Conservation (phyloP, 2,888 invertebrate species). For the Ypsolopha scabrella region DNA sequence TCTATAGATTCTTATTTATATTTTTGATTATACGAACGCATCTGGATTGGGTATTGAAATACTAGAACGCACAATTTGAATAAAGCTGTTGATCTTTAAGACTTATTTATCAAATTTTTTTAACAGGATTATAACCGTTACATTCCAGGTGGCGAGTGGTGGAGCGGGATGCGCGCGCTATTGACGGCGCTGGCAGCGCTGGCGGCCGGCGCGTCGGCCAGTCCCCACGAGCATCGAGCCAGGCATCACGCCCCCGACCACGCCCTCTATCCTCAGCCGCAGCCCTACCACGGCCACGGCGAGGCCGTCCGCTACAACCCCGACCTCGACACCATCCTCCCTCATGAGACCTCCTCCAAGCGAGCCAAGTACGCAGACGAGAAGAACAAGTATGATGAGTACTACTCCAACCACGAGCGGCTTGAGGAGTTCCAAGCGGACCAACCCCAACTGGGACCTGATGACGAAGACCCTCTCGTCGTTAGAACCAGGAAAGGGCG, state of each 20-base stretch:
- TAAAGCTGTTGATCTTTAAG: too few relatives aligned
- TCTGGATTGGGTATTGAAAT: too few relatives aligned
- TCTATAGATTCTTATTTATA: too few relatives aligned
- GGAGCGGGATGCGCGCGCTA: constrained; percentile 64
- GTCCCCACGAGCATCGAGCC: constrained; percentile 64
- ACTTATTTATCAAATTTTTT: too few relatives aligned
- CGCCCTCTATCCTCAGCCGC: constrained; percentile 37
- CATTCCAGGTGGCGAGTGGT: constrained; percentile 54
- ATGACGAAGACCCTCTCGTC: constrained; percentile 77
- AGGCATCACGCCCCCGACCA: constrained; percentile 62
- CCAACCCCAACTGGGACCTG: constrained; percentile 55
- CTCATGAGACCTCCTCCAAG: constrained; percentile 50
- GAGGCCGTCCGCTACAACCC: constrained; percentile 68
- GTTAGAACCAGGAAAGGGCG: constrained; percentile 83
- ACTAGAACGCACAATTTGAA: too few relatives aligned
- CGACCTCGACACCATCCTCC: constrained; percentile 64
- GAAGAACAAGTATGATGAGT: constrained; percentile 29
- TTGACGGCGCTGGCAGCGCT: constrained; percentile 61
- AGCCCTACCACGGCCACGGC: constrained; percentile 66
- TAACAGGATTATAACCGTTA: not conserved
- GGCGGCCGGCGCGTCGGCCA: constrained; percentile 56
- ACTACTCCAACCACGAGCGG: constrained; percentile 54
- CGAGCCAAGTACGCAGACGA: constrained; percentile 37
- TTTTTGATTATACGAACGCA: too few relatives aligned
- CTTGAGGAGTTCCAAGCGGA: constrained; percentile 47